phyloP scores from a whole-genome alignment of 1,140 invertebrate species.

The Dryas iulia region DNA sequence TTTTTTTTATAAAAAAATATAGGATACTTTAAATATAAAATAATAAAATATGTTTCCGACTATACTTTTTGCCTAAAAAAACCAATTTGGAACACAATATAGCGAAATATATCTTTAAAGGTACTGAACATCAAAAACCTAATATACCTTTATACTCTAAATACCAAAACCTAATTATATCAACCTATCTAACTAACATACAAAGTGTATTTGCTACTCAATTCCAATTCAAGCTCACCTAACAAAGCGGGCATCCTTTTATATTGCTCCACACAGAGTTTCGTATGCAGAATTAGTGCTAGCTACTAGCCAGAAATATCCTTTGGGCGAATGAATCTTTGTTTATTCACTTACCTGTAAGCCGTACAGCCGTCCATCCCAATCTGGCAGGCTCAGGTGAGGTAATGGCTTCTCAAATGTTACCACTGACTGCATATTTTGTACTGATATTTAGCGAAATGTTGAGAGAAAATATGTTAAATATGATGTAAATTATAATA shows the following conservation, averaged over 20 bases:
- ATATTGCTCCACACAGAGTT: not conserved
- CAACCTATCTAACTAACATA: not conserved
- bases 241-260: not conserved
- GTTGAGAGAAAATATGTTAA: slow-evolving; percentile 13
- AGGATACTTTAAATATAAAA: too few species aligned
- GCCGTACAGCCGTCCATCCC: slow-evolving; percentile 84
- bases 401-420: slow-evolving; percentile 86
- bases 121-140: too few species aligned
- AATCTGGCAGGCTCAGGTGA: slow-evolving; percentile 86
- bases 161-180: too few species aligned
- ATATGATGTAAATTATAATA: not conserved
- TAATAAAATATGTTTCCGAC: too few species aligned
- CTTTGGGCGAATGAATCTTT: not conserved
- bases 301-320: not conserved
- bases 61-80: too few species aligned
- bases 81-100: too few species aligned
- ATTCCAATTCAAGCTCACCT: not conserved
- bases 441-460: not conserved
- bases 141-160: too few species aligned
- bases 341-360: slow-evolving; percentile 65
- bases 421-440: slow-evolving; percentile 78
- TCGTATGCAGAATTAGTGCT: not conserved
- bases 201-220: not conserved
- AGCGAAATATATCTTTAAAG: too few species aligned
- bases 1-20: too few species aligned